Evolutionary conservation across 2,888 invertebrate species (phyloP).

Genomic region (Chrysina gloriosa): DNA sequence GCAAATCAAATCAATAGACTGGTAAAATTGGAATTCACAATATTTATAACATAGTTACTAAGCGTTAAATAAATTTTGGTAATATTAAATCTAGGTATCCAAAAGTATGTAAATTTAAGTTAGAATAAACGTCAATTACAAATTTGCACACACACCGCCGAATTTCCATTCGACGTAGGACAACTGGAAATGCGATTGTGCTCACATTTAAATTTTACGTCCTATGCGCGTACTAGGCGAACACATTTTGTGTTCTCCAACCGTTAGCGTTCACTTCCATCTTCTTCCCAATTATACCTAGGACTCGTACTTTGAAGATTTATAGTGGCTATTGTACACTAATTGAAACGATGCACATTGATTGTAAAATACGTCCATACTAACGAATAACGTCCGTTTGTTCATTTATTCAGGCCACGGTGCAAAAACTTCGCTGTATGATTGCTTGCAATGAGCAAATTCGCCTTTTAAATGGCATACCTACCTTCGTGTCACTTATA

Average conservation of each 20-base stretch:
- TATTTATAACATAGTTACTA: no score
- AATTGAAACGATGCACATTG: constrained; percentile 16
- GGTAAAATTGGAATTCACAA: no score
- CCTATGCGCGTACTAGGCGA: not conserved
- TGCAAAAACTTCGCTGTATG: not conserved
- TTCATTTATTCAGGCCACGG: not conserved
- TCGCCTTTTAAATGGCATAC: not conserved
- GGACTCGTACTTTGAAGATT: constrained; percentile 26
- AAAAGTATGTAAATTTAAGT: no score
- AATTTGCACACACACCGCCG: not conserved
- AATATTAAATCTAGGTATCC: no score
- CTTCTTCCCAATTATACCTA: constrained; percentile 1
- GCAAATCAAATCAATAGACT: no score
- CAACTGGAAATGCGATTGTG: not conserved
- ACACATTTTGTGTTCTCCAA: not conserved
- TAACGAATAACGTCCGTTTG: constrained; percentile 25
- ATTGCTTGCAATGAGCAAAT: not conserved
- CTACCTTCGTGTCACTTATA: not conserved
- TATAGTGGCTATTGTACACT: constrained; percentile 21
- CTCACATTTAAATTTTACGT: constrained; percentile 17
- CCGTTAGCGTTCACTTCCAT: not conserved
- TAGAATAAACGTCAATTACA: no score
- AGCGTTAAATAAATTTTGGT: no score
- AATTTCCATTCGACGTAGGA: not conserved
- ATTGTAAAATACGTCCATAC: constrained; percentile 14